Percentiles rank a stretch among this genome's conserved stretches.
phyloP scores from a whole-genome alignment of 2,888 invertebrate genomes.

The Belgica antarctica region DNA sequence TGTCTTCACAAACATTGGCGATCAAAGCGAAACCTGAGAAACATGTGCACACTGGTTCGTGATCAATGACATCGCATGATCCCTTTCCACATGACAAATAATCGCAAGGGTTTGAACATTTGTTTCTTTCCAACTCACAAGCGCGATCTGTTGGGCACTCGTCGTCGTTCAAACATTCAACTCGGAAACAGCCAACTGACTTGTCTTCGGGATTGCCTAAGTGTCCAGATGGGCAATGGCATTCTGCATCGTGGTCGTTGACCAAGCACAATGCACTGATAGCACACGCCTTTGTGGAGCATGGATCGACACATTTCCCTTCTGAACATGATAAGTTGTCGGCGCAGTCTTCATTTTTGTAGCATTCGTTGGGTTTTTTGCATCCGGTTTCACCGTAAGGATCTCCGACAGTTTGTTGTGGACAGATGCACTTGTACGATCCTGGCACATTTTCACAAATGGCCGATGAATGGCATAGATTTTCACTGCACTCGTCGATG shows the following conservation, averaged over 20 bases:
- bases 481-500: constrained; percentile 76
- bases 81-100: constrained; percentile 76
- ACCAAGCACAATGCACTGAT: constrained; percentile 73
- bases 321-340: constrained; percentile 71
- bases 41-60: constrained; percentile 72
- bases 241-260: constrained; percentile 68
- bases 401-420: constrained; percentile 75
- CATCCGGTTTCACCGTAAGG: constrained; percentile 72
- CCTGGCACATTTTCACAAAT: constrained; percentile 77
- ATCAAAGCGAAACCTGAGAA: constrained; percentile 68
- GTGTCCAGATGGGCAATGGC: constrained; percentile 76
- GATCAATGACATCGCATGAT: constrained; percentile 69
- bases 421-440: constrained; percentile 76
- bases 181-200: constrained; percentile 80
- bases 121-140: constrained; percentile 72
- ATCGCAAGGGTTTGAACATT: constrained; percentile 82
- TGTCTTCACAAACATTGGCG: constrained; percentile 70
- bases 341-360: constrained; percentile 70
- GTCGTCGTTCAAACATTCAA: constrained; percentile 75
- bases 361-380: constrained; percentile 72
- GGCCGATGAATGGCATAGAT: constrained; percentile 77
- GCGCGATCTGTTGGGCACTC: constrained; percentile 74
- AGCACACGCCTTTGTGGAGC: constrained; percentile 70
- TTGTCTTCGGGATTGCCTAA: constrained; percentile 77
- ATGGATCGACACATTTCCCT: constrained; percentile 80